Percentiles rank a stretch among this genome's conserved stretches.
Conservation (phyloP, 2,113 vertebrate genomes). For the Hucho hucho region DNA sequence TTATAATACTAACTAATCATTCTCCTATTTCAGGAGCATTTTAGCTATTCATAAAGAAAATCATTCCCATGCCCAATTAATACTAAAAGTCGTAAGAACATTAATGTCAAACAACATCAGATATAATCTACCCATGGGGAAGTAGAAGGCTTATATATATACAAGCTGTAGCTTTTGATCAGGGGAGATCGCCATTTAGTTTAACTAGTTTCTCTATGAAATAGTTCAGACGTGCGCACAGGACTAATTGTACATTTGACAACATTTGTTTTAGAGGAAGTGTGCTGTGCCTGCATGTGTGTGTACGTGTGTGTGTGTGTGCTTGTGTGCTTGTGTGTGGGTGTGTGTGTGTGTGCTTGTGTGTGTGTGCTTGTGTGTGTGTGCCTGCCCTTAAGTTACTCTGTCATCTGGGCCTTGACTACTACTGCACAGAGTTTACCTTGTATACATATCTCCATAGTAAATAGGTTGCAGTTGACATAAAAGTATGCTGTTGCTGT, state of each 20-base stretch:
- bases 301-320: too few species aligned
- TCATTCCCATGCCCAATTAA: constrained; percentile 72
- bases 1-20: not conserved
- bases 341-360: too few species aligned
- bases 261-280: too few species aligned
- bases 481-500: constrained; percentile 95
- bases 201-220: not conserved
- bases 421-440: constrained; percentile 84
- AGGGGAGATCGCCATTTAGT: too few species aligned
- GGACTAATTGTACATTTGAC: too few species aligned
- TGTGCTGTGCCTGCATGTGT: too few species aligned
- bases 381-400: constrained; percentile 66
- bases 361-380: constrained; percentile 8
- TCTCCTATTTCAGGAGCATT: constrained; percentile 40
- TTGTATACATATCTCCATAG: constrained; percentile 93
- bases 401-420: constrained; percentile 91
- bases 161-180: too few species aligned
- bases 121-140: constrained; percentile 46
- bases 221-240: not conserved
- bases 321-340: too few species aligned
- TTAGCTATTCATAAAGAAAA: constrained; percentile 43
- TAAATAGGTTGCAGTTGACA: constrained; percentile 92
- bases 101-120: constrained; percentile 62
- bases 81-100: constrained; percentile 64
- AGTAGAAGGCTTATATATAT: not conserved